Evolutionary conservation across 2,113 vertebrate genomes (phyloP), one percentile per base, ranked within the genome.

Genomic region (Lophura nycthemera): DNA sequence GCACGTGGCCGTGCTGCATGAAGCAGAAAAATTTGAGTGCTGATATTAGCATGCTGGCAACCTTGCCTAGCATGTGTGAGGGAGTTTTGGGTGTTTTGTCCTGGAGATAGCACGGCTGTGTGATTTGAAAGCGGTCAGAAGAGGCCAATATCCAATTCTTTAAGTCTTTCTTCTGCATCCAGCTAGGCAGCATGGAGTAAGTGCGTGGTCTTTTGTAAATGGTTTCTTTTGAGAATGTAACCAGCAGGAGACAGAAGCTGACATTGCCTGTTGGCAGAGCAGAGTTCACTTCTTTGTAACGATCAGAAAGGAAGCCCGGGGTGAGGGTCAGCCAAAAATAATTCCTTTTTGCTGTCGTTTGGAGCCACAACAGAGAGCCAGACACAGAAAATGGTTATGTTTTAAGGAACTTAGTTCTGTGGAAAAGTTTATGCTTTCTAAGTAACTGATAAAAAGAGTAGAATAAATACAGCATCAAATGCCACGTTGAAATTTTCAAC

Each of bases 211-310:
- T 83, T 93, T 82, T 94, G 83, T 93, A 67, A 86, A 56, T 43
- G 84, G 84, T 95, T 90, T 70, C 87, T 73, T 92, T 85, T 29
- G 71, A 90, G 86, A 70, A 3, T 59, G 71, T 85, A 38, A 38
- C 24, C 92, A 87, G 94, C 91, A 76, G 92, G 91, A 90, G 84
- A 36, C 74, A 70, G 81, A 42, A 70, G 67, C n/a, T 91, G 94
- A 90, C 86, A 70, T 32, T 1, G 8, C 50, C 72, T 77, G 48
- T 54, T 70, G 77, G 91, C 78, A 56, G 89, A 93, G 89, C 74
- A 82, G 65, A 93, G 89, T 72, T 89, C 86, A 20, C 71, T 59
- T 57, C 86, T 94, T 81, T 3, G 4, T 79, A 63, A 72, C 36
- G 86, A 93, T 74, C 52, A 72, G 79, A 59, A 88, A 60, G 30